These are phyloP conservation scores for Masticophis lateralis DNA, from an alignment of 2,797 vertebrate genomes.

Conservation along the genomic window DNA sequence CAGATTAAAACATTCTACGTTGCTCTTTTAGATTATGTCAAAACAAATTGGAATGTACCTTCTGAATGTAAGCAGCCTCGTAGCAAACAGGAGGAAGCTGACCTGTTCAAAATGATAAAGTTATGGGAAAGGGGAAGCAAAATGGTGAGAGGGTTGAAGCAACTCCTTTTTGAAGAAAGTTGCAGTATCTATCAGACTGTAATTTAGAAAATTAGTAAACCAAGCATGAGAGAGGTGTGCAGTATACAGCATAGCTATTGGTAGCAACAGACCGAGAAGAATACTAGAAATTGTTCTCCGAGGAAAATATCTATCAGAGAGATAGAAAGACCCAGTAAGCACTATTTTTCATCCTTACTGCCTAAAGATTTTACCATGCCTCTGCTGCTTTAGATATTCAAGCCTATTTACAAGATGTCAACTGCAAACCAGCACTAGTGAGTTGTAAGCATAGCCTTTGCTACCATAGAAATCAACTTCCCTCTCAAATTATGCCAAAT, in stretches of 20 bases:
- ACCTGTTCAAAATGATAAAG: background rate
- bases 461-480: background rate
- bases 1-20: background rate
- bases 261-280: background rate
- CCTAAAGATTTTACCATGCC: background rate
- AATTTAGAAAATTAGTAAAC: background rate
- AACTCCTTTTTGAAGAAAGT: background rate
- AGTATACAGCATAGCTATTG: background rate
- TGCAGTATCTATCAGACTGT: background rate
- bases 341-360: background rate
- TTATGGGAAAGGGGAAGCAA: background rate
- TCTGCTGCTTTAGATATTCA: background rate
- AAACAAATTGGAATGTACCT: conserved; percentile 9
- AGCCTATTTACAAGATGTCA: background rate
- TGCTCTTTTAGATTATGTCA: background rate
- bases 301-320: background rate
- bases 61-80: background rate
- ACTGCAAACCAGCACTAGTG: background rate
- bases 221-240: background rate
- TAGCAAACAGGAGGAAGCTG: background rate
- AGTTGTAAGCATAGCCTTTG: background rate
- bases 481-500: background rate
- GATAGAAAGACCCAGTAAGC: background rate
- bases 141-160: background rate
- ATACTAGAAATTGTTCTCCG: background rate